phyloP scores from a whole-genome alignment of 2,797 vertebrate genomes.

The Antrozous pallidus region DNA sequence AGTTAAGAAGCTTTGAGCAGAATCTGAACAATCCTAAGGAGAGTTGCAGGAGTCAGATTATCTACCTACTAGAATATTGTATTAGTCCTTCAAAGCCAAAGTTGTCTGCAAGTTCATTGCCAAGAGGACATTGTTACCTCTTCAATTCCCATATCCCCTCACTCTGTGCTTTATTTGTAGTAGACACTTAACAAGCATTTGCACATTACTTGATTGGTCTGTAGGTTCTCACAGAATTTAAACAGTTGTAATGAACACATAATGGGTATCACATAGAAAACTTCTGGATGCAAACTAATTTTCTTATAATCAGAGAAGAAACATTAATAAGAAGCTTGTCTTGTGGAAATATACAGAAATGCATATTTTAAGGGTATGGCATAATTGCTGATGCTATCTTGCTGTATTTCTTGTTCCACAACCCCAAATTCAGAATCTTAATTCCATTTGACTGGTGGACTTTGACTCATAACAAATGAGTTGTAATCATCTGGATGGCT shows the following conservation, averaged over 20 bases:
- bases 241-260: not conserved
- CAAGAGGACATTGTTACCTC: not conserved
- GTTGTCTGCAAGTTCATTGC: not conserved
- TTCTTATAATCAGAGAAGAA: constrained; percentile 59
- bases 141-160: not conserved
- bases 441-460: constrained; percentile 1
- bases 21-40: not conserved
- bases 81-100: constrained; percentile 13
- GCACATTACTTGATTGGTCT: constrained; percentile 2
- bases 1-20: constrained; percentile 20
- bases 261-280: not conserved
- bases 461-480: constrained; percentile 61
- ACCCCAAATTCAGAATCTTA: not conserved
- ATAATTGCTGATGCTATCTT: constrained; percentile 74
- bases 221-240: not conserved
- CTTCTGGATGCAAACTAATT: constrained; percentile 39
- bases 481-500: constrained; percentile 45
- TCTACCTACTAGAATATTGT: not conserved
- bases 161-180: not conserved
- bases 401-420: not conserved
- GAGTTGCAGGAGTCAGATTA: not conserved
- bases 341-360: constrained; percentile 42
- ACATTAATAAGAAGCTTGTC: constrained; percentile 50
- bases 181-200: not conserved
- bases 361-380: not conserved